Conservation (phyloP, 1,140 invertebrate genomes). For the Plectrocnemia conspersa region DNA sequence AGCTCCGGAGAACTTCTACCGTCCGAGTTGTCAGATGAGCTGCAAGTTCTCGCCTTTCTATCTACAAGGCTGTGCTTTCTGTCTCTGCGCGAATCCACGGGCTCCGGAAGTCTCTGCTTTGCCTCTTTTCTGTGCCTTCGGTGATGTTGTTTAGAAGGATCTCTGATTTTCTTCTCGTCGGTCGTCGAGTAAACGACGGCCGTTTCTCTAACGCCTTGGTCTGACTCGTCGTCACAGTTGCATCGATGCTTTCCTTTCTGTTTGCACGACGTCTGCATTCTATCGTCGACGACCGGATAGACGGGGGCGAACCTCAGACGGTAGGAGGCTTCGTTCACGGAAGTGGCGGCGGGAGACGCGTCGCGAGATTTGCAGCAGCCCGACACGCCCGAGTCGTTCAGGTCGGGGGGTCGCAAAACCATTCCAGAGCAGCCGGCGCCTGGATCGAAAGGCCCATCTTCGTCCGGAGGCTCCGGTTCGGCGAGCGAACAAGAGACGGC, state of each 20-base stretch:
- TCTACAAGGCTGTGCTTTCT: constrained; percentile 18
- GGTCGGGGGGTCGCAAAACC: constrained; percentile 31
- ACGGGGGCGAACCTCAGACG: constrained; percentile 12
- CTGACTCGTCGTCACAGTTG: constrained; percentile 56
- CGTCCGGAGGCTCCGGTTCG: constrained; percentile 14
- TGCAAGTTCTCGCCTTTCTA: constrained; percentile 14
- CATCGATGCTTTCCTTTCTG: constrained; percentile 68
- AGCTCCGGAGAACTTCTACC: constrained; percentile 18
- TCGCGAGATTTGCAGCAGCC: constrained; percentile 11
- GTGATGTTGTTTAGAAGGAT: constrained; percentile 4
- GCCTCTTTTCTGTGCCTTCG: constrained; percentile 44
- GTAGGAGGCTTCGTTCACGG: too few species aligned
- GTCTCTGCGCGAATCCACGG: background rate
- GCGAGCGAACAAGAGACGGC: constrained; percentile 19
- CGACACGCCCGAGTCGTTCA: constrained; percentile 26
- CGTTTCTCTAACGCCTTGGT: constrained; percentile 34
- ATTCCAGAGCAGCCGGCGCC: constrained; percentile 32
- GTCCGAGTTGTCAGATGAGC: constrained; percentile 11
- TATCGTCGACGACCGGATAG: constrained; percentile 57
- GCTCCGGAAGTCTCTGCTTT: background rate
- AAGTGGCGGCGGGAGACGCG: too few species aligned
- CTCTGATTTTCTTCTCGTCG: constrained; percentile 7
- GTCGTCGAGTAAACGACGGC: background rate
- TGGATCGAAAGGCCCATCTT: too few species aligned
- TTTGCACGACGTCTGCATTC: constrained; percentile 64